Evolutionary conservation across 2,797 vertebrate genomes (phyloP).

Genomic region (Serranus cabrilla): DNA sequence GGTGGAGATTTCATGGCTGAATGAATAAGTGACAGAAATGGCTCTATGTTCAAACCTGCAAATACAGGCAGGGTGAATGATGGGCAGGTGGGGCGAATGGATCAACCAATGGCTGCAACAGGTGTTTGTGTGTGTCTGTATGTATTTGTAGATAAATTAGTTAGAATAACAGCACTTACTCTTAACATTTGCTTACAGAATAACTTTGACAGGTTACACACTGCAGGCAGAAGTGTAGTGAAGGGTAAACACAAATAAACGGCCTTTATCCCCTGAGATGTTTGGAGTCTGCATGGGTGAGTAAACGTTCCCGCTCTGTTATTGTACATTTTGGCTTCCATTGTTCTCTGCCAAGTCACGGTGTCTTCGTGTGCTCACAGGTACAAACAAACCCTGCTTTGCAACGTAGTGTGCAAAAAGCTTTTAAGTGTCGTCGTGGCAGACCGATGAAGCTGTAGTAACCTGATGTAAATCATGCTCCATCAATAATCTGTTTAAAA

Average conservation of each 20-base stretch:
- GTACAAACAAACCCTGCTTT: neutral
- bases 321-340: neutral
- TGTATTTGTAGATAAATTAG: conserved; percentile 53
- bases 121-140: conserved; percentile 46
- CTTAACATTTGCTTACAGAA: conserved; percentile 45
- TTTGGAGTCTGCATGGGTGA: conserved; percentile 10
- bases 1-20: conserved; percentile 59
- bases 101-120: conserved; percentile 35
- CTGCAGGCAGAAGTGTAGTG: conserved; percentile 5
- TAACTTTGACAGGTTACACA: conserved; percentile 15
- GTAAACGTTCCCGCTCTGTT: neutral
- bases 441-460: neutral
- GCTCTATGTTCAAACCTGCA: conserved; percentile 45
- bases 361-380: neutral
- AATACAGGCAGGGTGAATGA: conserved; percentile 38
- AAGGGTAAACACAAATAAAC: conserved; percentile 6
- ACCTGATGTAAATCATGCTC: neutral
- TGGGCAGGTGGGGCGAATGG: conserved; percentile 28
- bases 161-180: conserved; percentile 24
- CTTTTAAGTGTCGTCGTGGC: neutral
- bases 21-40: conserved; percentile 60
- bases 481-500: neutral
- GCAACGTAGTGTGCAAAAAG: conserved; percentile 6
- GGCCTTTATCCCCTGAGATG: neutral
- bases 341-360: neutral